Evolutionary conservation across 2,888 invertebrate species (phyloP).

Genomic region (Troides helena): DNA sequence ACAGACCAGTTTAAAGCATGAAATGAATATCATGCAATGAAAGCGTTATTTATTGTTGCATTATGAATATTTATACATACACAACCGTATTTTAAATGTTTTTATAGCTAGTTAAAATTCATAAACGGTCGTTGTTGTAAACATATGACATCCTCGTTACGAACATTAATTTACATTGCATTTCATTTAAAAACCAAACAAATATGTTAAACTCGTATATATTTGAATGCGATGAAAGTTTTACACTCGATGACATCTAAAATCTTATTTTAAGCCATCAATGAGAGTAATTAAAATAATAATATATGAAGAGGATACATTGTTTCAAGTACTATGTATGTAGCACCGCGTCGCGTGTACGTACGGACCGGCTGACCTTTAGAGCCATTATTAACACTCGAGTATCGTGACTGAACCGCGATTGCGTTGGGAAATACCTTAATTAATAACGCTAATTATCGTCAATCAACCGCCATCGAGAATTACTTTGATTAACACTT

Average conservation of each 20-base stretch:
- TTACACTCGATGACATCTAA: background rate
- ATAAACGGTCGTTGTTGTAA: too few species aligned
- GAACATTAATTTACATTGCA: too few species aligned
- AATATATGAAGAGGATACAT: background rate
- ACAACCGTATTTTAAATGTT: too few species aligned
- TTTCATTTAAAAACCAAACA: too few species aligned
- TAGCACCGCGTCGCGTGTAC: slow-evolving; percentile 30
- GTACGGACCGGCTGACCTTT: slow-evolving; percentile 52
- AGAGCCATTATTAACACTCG: slow-evolving; percentile 49
- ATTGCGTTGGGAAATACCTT: slow-evolving; percentile 52
- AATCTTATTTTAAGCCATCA: background rate
- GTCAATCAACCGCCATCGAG: slow-evolving; percentile 37
- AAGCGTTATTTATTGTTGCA: too few species aligned
- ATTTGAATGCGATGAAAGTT: too few species aligned
- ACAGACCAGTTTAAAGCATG: too few species aligned
- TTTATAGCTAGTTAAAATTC: too few species aligned
- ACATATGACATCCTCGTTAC: too few species aligned
- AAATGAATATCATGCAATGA: too few species aligned
- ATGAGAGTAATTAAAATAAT: background rate
- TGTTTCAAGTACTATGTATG: slow-evolving; percentile 12
- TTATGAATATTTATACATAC: too few species aligned
- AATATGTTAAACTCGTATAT: too few species aligned
- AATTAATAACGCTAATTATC: slow-evolving; percentile 65
- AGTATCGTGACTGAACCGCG: slow-evolving; percentile 53
- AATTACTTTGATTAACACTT: slow-evolving; percentile 37